A percentile compares a stretch with the other conserved stretches of the same genome.
Evolutionary conservation across 2,113 vertebrate species (phyloP).

Genomic region (Onychorhynchus coronatus): DNA sequence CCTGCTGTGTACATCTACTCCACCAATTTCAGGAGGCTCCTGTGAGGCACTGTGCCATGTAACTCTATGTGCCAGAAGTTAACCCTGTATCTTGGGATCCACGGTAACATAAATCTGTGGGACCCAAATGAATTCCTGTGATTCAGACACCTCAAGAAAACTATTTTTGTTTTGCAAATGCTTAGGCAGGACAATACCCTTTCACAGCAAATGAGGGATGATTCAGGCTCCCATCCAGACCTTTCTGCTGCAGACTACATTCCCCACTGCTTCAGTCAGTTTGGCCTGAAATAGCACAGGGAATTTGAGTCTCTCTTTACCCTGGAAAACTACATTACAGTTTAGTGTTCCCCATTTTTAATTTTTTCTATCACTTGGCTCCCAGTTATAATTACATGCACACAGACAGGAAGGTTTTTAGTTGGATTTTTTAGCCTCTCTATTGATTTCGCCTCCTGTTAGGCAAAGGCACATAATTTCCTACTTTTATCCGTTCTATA

Average conservation of each 20-base stretch:
- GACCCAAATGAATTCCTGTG: accelerated
- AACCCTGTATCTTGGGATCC: neutral
- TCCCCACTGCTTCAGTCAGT: neutral
- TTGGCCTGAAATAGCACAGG: neutral
- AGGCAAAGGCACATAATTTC: neutral
- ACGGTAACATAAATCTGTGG: neutral
- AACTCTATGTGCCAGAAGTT: neutral
- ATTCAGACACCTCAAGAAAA: neutral
- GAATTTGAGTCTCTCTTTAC: neutral
- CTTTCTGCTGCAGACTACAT: neutral
- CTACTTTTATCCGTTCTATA: neutral
- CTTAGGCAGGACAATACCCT: neutral
- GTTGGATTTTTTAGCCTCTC: neutral
- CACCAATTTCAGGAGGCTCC: neutral
- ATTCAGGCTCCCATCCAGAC: neutral
- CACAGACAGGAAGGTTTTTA: neutral
- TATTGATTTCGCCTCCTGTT: neutral
- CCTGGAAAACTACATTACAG: neutral
- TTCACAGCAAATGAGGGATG: neutral
- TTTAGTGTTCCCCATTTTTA: neutral
- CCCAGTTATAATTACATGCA: neutral
- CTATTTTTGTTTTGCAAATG: neutral
- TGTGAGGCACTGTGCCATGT: neutral
- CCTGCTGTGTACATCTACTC: accelerated
- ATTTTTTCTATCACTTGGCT: neutral